Percentiles rank a stretch among this genome's conserved stretches.
phyloP scores from a whole-genome alignment of 1,140 invertebrate genomes.

The Mycetomoellerius zeteki region DNA sequence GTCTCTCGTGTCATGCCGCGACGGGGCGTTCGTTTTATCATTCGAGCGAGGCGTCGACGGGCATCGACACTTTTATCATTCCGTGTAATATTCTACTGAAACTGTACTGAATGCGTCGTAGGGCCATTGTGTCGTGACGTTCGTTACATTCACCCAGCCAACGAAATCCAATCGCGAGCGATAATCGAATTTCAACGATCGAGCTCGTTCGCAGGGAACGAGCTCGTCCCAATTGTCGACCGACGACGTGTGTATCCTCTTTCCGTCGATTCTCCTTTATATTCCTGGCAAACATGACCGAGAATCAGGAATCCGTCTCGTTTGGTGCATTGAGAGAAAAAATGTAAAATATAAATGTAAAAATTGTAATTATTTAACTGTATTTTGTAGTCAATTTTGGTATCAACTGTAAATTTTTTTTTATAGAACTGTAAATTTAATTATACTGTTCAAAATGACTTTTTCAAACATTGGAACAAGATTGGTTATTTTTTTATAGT shows the following conservation, averaged over 20 bases:
- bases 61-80: slow-evolving; percentile 76
- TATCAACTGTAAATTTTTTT: too few relatives aligned
- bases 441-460: too few relatives aligned
- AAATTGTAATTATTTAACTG: too few relatives aligned
- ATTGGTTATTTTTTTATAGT: too few relatives aligned
- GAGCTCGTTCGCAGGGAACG: neutral
- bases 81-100: slow-evolving; percentile 43
- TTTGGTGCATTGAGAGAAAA: neutral
- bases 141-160: neutral
- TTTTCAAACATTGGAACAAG: too few relatives aligned
- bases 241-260: neutral
- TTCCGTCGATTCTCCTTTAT: neutral
- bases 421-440: too few relatives aligned
- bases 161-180: slow-evolving; percentile 34
- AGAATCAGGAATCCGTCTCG: neutral
- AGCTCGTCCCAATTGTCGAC: neutral
- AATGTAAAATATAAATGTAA: too few relatives aligned
- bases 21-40: slow-evolving; percentile 73
- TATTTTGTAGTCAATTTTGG: too few relatives aligned
- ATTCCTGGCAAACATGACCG: neutral
- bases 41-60: slow-evolving; percentile 74
- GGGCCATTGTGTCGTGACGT: slow-evolving; percentile 11
- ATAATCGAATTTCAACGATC: slow-evolving; percentile 37
- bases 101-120: slow-evolving; percentile 33
- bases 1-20: slow-evolving; percentile 70